Evolutionary conservation across 53 echinoderm and acorn worm genomes (phyloP), one percentile per base, ranked within the genome.

Genomic region (Stichopus horrens): DNA sequence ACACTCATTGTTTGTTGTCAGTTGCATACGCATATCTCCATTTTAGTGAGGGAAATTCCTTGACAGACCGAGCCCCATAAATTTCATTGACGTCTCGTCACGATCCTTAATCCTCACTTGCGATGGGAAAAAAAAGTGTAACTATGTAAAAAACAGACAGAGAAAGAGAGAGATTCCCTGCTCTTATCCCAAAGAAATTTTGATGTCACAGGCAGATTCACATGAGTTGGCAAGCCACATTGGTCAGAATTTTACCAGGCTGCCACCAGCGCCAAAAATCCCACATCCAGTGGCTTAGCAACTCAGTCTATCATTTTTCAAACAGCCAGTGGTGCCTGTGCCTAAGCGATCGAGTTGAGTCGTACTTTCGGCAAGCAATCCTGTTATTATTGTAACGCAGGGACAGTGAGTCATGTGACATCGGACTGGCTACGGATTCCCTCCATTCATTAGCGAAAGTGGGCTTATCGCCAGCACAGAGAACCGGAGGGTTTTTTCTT

Each of bases 371-470:
- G 16, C 21, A 19, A 14, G 55, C 56, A 19, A 22, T 81, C 57
- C 81, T 56, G 81, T 81, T 19, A 81, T 81, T 56, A 55, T 81
- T 53, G 57, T 81, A 21, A 16, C 9, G 18, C 57, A 7, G 81
- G 57, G 81, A 51, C 51, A 18, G 51, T 81, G 81, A 81, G 81
- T 81, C 81, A 81, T 81, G 81, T 81, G 81, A 81, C 81, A 20
- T 71, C 21, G 10, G 81, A 20, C 81, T 81, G 81, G 57, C 21
- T 81, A 21, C 57, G 56, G 81, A 57, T 57, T 81, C 81, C 81
- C 81, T 58, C 58, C 81, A 20, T 71, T 81, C 81, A 81, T 81
- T 81, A 81, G 22, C 81, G 54, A 81, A 53, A 81, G 81, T 81
- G 81, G 81, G 81, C 81, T 81, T 81, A 81, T 58, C 56, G 55